Conservation (phyloP, 2,888 invertebrate genomes). For the Scrobipalpa atriplicella region DNA sequence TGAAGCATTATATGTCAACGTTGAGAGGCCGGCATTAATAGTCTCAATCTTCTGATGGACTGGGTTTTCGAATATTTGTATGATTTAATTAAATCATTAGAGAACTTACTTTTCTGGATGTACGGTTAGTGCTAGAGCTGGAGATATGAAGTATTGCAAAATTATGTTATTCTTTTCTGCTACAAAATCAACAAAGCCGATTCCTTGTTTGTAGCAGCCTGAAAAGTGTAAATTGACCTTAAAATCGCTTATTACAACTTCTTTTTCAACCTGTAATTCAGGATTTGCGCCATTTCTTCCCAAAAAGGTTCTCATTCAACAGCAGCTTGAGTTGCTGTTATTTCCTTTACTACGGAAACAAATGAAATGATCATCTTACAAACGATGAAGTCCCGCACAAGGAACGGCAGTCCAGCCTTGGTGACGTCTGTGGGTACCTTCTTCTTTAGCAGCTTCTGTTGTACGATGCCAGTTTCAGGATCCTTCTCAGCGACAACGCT, state of each 20-base stretch:
- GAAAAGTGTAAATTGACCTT: constrained; percentile 28
- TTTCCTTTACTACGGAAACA: too few species aligned
- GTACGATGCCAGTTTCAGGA: constrained; percentile 48
- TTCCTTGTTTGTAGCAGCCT: constrained; percentile 73
- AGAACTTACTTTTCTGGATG: constrained; percentile 78
- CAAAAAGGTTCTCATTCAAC: too few species aligned
- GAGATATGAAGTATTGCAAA: constrained; percentile 63
- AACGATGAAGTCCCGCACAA: constrained; percentile 81
- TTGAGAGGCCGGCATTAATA: too few species aligned
- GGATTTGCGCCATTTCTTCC: too few species aligned
- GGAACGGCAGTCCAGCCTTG: constrained; percentile 68
- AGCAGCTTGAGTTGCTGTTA: too few species aligned
- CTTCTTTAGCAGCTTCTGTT: constrained; percentile 60
- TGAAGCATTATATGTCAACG: too few species aligned
- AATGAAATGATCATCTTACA: constrained; percentile 68
- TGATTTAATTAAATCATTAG: too few species aligned
- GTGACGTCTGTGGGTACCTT: constrained; percentile 78
- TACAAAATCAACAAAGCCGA: constrained; percentile 76
- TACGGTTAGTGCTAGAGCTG: constrained; percentile 67
- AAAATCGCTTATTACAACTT: neutral
- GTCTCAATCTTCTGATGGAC: too few species aligned
- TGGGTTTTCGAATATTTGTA: too few species aligned
- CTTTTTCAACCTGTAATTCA: too few species aligned
- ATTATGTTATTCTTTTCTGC: constrained; percentile 69
- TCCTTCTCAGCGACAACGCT: constrained; percentile 56